Evolutionary conservation across 2,888 invertebrate species (phyloP), one percentile per base, ranked within the genome.

Genomic region (Aphelenchoides bicaudatus): DNA sequence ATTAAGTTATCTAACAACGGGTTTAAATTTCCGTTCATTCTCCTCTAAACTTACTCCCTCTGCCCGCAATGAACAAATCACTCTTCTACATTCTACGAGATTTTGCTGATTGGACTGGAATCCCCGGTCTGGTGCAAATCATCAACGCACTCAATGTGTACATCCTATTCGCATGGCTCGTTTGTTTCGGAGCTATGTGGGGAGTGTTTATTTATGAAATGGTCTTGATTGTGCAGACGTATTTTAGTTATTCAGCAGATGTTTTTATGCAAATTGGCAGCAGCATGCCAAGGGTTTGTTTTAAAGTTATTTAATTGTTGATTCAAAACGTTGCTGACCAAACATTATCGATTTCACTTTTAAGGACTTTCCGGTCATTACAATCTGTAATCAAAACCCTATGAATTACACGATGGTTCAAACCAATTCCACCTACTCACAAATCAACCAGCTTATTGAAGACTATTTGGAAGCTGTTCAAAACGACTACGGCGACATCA

Each of bases 311-410:
- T n/a, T n/a, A n/a, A n/a, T n/a, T n/a, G n/a, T n/a, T n/a, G n/a
- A n/a, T n/a, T n/a, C n/a, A n/a, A n/a, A n/a, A n/a, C n/a, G 37
- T 21, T 2, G 39, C 19, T 19, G 8, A n/a, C 2, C 4, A 38
- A 19, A 21, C 13, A 10, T 13, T 51, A n/a, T n/a, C n/a, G n/a
- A n/a, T n/a, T n/a, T n/a, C n/a, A n/a, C n/a, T 13, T 13, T 51
- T 51, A 3, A 51, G 52, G 38, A 23, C 1, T 51, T 51, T 19
- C 52, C 52, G 16, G 39, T 62, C 10, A 47, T 62, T n/a, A 62
- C 62, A 28, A 57, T 62, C 10, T 62, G 62, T 50, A 62, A 63
- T 30, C 50, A 57, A n/a, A 62, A 62, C 27, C 62, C 62, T 13
- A 46, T 37, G 29, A 56, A 56, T 21, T 27, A 21, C 16, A 16